Base-by-base conservation (phyloP, 2,113 vertebrate species). In the Grallaria varia region DNA sequence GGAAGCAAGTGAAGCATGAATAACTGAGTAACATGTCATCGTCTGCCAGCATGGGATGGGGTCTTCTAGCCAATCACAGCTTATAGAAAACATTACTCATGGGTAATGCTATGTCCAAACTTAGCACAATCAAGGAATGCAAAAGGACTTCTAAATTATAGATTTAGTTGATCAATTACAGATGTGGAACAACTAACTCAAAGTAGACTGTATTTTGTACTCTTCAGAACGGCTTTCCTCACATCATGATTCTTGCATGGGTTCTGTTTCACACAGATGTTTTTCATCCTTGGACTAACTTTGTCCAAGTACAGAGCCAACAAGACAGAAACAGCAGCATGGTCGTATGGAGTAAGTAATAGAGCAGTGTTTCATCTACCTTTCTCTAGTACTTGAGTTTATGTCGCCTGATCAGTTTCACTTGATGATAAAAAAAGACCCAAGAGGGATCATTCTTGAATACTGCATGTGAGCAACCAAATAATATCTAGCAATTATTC, bases 141-240 rank as follows among this genome's bases (percentile, higher is more conserved):
- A 87, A 84, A 95, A 97, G 84, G 91, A 95, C 89, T 95, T 96
- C 94, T 96, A 97, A 97, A 96, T 97, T 96, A 96, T 92, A 96
- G 94, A 96, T 97, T 93, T 86, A 47, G 89, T 56, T 97, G 96
- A 97, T 97, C 96, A 96, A 93, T 92, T 78, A 92, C 96, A 97
- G 96, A 97, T 97, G 96, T 97, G 91, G 60, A 93, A 60, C 2
- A 0, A 89, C 89, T 63, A 77, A 72, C 52, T 96, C 89, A 84
- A 78, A 93, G 93, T 75, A 93, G 96, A 78, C 91, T 77, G 81
- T 73, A 31, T 83, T 92, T 83, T 84, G 73, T 28, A 31, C 93
- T 95, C 94, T 79, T 90, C 80, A 72, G 80, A 95, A 93, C 19
- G 13, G 76, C 89, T 96, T 95, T 96, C 95, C 89, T 95, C 94